These are phyloP conservation scores for Etheostoma nigrum DNA, from an alignment of 2,797 vertebrate species.

Conservation along the genomic window DNA sequence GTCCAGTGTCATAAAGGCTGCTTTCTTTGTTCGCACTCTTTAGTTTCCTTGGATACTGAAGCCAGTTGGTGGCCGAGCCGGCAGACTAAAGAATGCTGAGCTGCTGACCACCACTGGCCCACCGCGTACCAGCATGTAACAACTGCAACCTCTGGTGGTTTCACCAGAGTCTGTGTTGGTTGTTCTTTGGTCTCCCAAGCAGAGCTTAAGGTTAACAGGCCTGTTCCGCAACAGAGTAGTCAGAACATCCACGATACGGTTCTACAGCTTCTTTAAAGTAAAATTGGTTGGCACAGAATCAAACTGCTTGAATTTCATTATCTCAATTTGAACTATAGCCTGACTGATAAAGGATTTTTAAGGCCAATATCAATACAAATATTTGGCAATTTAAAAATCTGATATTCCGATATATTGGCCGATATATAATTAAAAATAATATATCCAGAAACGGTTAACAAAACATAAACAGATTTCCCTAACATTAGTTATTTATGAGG, in stretches of 20 bases:
- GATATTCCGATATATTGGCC: too few species aligned
- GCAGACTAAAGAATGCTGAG: background rate
- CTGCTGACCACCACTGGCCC: background rate
- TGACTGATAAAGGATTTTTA: too few species aligned
- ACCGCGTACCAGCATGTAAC: background rate
- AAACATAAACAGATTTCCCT: too few species aligned
- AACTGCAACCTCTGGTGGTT: constrained; percentile 1
- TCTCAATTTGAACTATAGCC: background rate
- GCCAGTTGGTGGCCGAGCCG: background rate
- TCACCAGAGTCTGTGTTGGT: background rate
- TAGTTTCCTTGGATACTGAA: background rate
- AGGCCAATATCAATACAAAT: too few species aligned
- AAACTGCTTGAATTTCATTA: background rate
- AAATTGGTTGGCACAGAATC: background rate
- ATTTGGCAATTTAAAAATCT: too few species aligned
- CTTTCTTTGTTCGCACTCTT: background rate
- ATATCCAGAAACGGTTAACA: too few species aligned
- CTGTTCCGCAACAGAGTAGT: background rate
- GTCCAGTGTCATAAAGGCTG: background rate
- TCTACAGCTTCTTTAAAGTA: background rate
- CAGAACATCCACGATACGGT: background rate
- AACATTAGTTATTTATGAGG: too few species aligned
- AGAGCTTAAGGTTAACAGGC: background rate
- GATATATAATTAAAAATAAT: too few species aligned
- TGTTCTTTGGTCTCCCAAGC: background rate